Percentiles rank a stretch among this genome's conserved stretches.
Conservation (phyloP, 1,140 invertebrate genomes). For the Cyrtorhinus lividipennis region DNA sequence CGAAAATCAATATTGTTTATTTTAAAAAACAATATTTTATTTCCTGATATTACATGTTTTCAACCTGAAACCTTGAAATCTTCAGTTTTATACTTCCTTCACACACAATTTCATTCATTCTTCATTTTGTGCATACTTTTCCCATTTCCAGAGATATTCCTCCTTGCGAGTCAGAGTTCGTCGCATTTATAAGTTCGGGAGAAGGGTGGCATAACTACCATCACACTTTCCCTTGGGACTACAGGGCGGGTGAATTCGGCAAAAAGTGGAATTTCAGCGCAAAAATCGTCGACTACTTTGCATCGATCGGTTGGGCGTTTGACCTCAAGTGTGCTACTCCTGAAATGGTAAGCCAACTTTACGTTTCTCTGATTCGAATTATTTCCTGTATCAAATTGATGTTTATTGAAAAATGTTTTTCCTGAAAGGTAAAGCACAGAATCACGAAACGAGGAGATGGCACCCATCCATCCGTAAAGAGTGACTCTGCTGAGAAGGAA, state of each 20-base stretch:
- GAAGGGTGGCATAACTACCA: conserved; percentile 94
- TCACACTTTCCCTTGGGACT: conserved; percentile 81
- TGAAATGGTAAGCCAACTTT: conserved; percentile 32
- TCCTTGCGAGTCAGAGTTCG: conserved; percentile 51
- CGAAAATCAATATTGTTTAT: neutral
- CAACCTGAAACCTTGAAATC: too few relatives aligned
- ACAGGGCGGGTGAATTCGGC: conserved; percentile 45
- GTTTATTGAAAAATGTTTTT: neutral
- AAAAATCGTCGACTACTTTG: conserved; percentile 35
- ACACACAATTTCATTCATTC: too few relatives aligned
- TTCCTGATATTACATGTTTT: neutral
- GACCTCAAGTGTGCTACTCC: conserved; percentile 40
- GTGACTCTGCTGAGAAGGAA: neutral
- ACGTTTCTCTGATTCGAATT: too few relatives aligned
- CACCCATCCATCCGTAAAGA: conserved; percentile 24
- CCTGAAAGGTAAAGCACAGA: conserved; percentile 5
- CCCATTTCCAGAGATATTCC: conserved; percentile 59
- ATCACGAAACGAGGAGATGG: conserved; percentile 39
- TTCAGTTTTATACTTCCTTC: too few relatives aligned
- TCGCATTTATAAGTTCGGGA: conserved; percentile 53
- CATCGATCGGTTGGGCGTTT: conserved; percentile 44
- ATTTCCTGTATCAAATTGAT: neutral
- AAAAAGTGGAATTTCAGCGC: conserved; percentile 37
- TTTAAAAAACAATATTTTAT: neutral
- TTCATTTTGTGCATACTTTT: too few relatives aligned